These are phyloP conservation scores for Chymomyza fuscimana DNA, from an alignment of 2,888 invertebrate species.

Conservation along the genomic window DNA sequence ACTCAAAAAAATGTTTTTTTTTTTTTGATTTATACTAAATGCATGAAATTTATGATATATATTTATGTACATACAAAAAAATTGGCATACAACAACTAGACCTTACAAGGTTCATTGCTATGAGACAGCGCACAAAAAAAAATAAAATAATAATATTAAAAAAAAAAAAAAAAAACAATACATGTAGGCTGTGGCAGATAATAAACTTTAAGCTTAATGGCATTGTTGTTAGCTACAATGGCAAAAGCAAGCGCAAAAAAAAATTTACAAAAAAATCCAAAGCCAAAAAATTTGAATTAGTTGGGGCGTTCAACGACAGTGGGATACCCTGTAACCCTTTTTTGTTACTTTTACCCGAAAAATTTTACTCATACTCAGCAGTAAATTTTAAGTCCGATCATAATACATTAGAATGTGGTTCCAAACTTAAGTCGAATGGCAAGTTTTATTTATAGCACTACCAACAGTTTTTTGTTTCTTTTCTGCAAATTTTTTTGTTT, in stretches of 20 bases:
- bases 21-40: slow-evolving; percentile 46
- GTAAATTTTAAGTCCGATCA: too few relatives aligned
- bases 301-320: too few relatives aligned
- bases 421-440: too few relatives aligned
- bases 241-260: background rate
- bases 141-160: too few relatives aligned
- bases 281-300: background rate
- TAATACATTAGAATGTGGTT: too few relatives aligned
- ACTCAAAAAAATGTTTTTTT: background rate
- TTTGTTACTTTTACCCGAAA: too few relatives aligned
- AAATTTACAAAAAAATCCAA: background rate
- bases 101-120: slow-evolving; percentile 71
- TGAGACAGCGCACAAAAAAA: slow-evolving; percentile 30
- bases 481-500: too few relatives aligned
- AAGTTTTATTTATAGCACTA: too few relatives aligned
- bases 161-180: slow-evolving; percentile 11
- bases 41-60: slow-evolving; percentile 52
- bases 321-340: too few relatives aligned
- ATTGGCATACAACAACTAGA: slow-evolving; percentile 26
- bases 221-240: slow-evolving; percentile 48
- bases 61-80: background rate
- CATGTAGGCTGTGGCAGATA: slow-evolving; percentile 66
- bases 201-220: slow-evolving; percentile 64
- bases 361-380: too few relatives aligned
- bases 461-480: too few relatives aligned